phyloP scores from a whole-genome alignment of 2,888 invertebrate genomes.

The Ypsolopha scabrella region DNA sequence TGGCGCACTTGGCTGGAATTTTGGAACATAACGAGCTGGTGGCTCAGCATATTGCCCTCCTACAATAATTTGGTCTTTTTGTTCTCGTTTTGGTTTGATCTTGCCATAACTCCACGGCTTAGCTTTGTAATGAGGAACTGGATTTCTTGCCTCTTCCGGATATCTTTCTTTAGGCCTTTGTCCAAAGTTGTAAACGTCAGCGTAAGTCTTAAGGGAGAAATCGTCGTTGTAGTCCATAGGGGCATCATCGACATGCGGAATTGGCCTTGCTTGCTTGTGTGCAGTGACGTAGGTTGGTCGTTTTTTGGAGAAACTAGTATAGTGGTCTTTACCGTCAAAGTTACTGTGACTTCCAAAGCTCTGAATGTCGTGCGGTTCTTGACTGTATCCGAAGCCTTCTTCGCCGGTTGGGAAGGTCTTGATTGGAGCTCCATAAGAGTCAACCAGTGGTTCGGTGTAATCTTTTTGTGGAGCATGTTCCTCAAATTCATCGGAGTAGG shows the following conservation, averaged over 20 bases:
- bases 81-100: slow-evolving; percentile 6
- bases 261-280: background rate
- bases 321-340: no score
- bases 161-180: slow-evolving; percentile 9
- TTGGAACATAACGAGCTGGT: slow-evolving; percentile 39
- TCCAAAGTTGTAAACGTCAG: slow-evolving; percentile 21
- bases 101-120: slow-evolving; percentile 21
- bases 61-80: slow-evolving; percentile 20
- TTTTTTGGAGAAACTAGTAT: slow-evolving; percentile 18
- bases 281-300: slow-evolving; percentile 14
- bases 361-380: background rate
- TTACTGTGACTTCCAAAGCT: no score
- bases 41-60: slow-evolving; percentile 59
- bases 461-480: background rate
- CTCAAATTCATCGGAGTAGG: background rate
- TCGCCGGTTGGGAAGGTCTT: slow-evolving; percentile 12
- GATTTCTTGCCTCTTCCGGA: background rate
- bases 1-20: slow-evolving; percentile 24
- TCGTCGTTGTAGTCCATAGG: slow-evolving; percentile 15
- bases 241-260: slow-evolving; percentile 13
- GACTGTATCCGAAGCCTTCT: slow-evolving; percentile 12
- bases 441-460: slow-evolving; percentile 35
- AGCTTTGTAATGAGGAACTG: slow-evolving; percentile 8
- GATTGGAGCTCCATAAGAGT: slow-evolving; percentile 39
- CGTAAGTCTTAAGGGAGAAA: slow-evolving; percentile 18